Conservation (phyloP, 2,113 vertebrate species). For the Tyto alba region DNA sequence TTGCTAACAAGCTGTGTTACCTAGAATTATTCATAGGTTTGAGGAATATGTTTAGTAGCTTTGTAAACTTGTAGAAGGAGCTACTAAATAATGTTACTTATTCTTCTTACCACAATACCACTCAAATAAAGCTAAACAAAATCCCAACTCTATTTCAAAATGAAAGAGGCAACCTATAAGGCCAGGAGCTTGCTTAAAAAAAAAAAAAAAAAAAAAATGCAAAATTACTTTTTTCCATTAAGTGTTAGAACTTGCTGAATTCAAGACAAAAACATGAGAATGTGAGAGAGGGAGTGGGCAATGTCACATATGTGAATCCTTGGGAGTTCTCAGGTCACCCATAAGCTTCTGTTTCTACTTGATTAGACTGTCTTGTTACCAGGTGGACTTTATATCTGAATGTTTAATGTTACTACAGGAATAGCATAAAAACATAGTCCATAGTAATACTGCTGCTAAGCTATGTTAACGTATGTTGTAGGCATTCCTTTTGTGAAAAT, state of each 20-base stretch:
- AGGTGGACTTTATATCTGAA: background rate
- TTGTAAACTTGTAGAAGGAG: background rate
- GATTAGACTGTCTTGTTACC: background rate
- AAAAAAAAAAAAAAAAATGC: background rate
- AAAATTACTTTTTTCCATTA: background rate
- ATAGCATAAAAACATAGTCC: background rate
- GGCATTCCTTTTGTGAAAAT: background rate
- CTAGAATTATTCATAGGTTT: background rate
- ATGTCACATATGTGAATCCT: background rate
- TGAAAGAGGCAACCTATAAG: background rate
- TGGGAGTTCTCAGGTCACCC: background rate
- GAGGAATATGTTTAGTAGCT: background rate
- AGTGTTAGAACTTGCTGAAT: background rate
- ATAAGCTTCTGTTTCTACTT: background rate
- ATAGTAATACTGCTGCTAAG: background rate
- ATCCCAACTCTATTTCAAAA: background rate
- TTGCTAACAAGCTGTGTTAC: background rate
- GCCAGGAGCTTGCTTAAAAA: background rate
- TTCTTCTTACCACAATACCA: background rate
- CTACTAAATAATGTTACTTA: background rate
- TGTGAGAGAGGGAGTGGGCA: background rate
- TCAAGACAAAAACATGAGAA: background rate
- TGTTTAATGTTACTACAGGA: background rate
- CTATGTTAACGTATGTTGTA: background rate
- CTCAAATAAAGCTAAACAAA: background rate